These are phyloP conservation scores for Campoletis raptor DNA, from an alignment of 2,888 invertebrate genomes.

Conservation along the genomic window DNA sequence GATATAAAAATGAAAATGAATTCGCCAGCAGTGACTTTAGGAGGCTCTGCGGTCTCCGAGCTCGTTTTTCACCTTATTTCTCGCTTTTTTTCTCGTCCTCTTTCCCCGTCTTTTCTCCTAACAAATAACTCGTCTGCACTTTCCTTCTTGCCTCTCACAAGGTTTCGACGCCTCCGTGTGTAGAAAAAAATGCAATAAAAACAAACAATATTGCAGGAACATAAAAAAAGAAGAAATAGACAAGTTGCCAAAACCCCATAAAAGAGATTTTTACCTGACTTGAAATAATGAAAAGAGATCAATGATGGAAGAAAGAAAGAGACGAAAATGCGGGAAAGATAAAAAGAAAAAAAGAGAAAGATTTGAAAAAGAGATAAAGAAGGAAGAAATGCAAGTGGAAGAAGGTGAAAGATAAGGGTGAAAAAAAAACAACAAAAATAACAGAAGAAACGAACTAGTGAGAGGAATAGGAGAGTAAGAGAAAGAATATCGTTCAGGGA, in stretches of 20 bases:
- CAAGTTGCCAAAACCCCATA: conserved; percentile 28
- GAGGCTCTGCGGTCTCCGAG: conserved; percentile 68
- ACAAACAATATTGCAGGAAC: neutral
- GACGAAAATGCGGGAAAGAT: neutral
- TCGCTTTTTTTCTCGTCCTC: neutral
- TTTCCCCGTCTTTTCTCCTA: neutral
- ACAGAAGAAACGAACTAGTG: conserved; percentile 17
- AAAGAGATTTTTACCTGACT: conserved; percentile 4
- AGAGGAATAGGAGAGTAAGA: conserved; percentile 6
- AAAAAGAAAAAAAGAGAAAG: neutral
- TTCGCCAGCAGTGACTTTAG: conserved; percentile 71
- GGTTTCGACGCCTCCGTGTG: conserved; percentile 35
- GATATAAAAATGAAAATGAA: conserved; percentile 75
- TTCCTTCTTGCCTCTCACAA: conserved; percentile 17
- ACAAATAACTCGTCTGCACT: conserved; percentile 40
- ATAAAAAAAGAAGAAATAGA: neutral
- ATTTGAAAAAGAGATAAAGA: neutral
- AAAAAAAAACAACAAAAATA: neutral
- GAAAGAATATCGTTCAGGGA: conserved; percentile 32
- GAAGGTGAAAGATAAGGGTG: conserved; percentile 10
- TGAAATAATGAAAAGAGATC: conserved; percentile 45
- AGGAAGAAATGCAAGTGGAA: neutral
- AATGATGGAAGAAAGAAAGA: conserved; percentile 20
- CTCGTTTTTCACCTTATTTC: conserved; percentile 54
- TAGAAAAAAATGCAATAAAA: neutral